A percentile compares a stretch with the other conserved stretches of the same genome.
phyloP scores from a whole-genome alignment of 2,888 invertebrate species.

The Polydrusus pterygomalis region DNA sequence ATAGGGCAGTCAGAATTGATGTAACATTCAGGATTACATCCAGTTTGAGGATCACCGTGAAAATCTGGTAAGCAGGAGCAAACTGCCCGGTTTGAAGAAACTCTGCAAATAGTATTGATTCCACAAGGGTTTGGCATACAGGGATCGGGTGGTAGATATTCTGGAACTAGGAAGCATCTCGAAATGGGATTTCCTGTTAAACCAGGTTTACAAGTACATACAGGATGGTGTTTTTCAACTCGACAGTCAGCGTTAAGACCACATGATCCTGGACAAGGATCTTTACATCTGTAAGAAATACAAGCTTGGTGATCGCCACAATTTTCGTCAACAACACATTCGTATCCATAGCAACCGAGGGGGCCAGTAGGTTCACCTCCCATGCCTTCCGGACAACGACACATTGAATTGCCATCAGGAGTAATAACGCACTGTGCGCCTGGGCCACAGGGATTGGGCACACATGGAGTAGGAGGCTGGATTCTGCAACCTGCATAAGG shows the following conservation, averaged over 20 bases:
- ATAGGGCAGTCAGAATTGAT: constrained; percentile 87
- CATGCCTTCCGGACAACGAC: constrained; percentile 84
- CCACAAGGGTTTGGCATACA: constrained; percentile 87
- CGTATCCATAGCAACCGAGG: constrained; percentile 84
- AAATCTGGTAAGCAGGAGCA: constrained; percentile 87
- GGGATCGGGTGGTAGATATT: constrained; percentile 77
- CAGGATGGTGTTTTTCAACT: constrained; percentile 86
- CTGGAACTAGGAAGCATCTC: constrained; percentile 79
- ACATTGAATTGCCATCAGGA: constrained; percentile 81
- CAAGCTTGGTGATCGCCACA: constrained; percentile 84
- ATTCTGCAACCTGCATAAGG: constrained; percentile 85
- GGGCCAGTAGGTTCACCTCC: constrained; percentile 84
- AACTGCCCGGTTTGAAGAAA: constrained; percentile 80
- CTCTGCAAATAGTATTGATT: constrained; percentile 84
- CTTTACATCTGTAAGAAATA: constrained; percentile 85
- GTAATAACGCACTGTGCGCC: constrained; percentile 83
- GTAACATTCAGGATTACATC: constrained; percentile 87
- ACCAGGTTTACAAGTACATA: constrained; percentile 84
- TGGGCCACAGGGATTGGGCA: constrained; percentile 88
- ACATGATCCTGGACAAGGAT: constrained; percentile 89
- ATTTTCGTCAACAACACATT: constrained; percentile 87
- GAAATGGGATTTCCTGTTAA: constrained; percentile 86
- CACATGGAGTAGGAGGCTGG: constrained; percentile 81
- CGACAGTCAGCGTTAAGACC: constrained; percentile 84
- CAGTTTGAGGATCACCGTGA: constrained; percentile 85